Conservation (phyloP, 2,888 invertebrate genomes). For the Cheilosia urbana region DNA sequence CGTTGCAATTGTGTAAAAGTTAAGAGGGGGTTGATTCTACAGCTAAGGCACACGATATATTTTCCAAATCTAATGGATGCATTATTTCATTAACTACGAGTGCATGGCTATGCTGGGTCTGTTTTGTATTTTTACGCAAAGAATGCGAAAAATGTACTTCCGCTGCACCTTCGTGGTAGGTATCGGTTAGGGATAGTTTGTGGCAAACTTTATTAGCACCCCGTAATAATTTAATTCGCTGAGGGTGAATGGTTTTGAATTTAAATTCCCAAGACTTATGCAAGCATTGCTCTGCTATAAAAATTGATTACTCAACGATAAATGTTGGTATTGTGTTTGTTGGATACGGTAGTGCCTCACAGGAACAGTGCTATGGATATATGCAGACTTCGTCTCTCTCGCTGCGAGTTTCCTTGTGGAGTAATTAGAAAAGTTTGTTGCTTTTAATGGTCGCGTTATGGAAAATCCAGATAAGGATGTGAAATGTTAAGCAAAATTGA, state of each 20-base stretch:
- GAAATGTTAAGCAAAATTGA: constrained; percentile 30
- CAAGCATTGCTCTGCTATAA: constrained; percentile 44
- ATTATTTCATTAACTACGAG: constrained; percentile 57
- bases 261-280: constrained; percentile 69
- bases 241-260: constrained; percentile 52
- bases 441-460: constrained; percentile 62
- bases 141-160: constrained; percentile 50
- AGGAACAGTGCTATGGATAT: no score
- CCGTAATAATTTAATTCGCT: constrained; percentile 50
- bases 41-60: constrained; percentile 43
- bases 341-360: background rate
- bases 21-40: constrained; percentile 10
- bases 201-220: constrained; percentile 63
- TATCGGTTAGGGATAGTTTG: constrained; percentile 5
- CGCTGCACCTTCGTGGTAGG: constrained; percentile 32
- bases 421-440: constrained; percentile 73
- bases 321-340: constrained; percentile 2
- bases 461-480: constrained; percentile 56
- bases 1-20: constrained; percentile 12
- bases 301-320: constrained; percentile 42
- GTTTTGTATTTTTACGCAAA: constrained; percentile 35
- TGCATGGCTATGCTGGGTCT: background rate
- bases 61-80: constrained; percentile 64
- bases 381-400: background rate
- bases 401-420: background rate